Evolutionary conservation across 2,113 vertebrate species (phyloP).

Genomic region (Miniopterus natalensis): DNA sequence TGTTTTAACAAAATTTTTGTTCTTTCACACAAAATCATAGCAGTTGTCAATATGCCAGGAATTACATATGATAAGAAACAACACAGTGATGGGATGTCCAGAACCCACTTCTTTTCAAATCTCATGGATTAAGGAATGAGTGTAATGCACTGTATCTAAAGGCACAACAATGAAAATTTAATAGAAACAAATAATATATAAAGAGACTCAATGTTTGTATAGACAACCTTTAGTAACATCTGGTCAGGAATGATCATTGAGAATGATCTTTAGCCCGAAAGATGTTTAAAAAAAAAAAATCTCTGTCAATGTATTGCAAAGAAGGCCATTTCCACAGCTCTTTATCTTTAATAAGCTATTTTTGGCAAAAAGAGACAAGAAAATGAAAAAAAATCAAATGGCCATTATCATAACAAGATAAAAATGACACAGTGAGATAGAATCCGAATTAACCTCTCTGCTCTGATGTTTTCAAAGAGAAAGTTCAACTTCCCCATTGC

Average conservation of each 20-base stretch:
- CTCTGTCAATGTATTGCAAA: background rate
- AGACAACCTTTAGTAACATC: background rate
- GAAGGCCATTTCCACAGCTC: constrained; percentile 7
- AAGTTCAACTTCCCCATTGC: background rate
- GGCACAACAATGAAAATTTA: background rate
- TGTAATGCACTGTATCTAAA: background rate
- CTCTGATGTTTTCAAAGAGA: background rate
- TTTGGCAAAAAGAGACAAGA: constrained; percentile 40
- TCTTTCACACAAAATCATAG: constrained; percentile 23
- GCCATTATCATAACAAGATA: background rate
- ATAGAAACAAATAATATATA: background rate
- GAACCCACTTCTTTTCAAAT: background rate
- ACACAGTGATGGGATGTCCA: background rate
- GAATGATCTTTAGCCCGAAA: background rate
- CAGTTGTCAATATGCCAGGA: background rate
- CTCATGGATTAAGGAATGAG: background rate
- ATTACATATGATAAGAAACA: background rate
- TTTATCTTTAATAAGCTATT: constrained; percentile 32
- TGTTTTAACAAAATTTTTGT: constrained; percentile 50
- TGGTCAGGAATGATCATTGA: background rate
- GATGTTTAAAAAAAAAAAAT: background rate
- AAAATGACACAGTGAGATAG: constrained; percentile 26
- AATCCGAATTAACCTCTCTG: background rate
- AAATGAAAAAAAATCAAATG: background rate
- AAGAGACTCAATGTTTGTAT: background rate